Evolutionary conservation across 30 jellyfish, hydroid and myxozoan species (phyloP).

Genomic region (Chrysaora quinquecirrha): DNA sequence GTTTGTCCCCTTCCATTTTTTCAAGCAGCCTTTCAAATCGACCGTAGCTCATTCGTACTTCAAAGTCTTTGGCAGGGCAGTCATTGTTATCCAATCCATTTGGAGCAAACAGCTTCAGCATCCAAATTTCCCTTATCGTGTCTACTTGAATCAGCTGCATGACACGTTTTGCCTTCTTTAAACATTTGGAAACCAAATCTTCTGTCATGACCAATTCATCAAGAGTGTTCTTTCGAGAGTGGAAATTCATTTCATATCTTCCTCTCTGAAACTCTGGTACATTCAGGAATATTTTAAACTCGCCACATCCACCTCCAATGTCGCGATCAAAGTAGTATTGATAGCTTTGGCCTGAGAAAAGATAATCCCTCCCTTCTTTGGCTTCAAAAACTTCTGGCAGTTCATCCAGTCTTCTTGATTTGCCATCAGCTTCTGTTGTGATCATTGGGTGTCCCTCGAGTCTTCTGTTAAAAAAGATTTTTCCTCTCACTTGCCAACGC

Average conservation of each 20-base stretch:
- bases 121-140: background rate
- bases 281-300: background rate
- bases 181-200: background rate
- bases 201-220: background rate
- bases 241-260: background rate
- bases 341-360: background rate
- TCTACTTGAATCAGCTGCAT: background rate
- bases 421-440: background rate
- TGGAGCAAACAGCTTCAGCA: background rate
- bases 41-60: background rate
- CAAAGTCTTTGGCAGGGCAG: background rate
- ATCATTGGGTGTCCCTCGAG: background rate
- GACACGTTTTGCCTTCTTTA: background rate
- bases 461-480: background rate
- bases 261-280: background rate
- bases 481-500: background rate
- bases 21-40: background rate
- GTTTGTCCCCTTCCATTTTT: background rate
- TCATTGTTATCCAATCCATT: background rate
- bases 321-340: background rate
- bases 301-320: background rate
- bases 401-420: background rate
- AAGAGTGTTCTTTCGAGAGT: background rate
- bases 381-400: background rate
- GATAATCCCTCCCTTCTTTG: background rate